Evolutionary conservation across 2,888 invertebrate species (phyloP), one percentile per base, ranked within the genome.

Genomic region (Strigamia crassipes): DNA sequence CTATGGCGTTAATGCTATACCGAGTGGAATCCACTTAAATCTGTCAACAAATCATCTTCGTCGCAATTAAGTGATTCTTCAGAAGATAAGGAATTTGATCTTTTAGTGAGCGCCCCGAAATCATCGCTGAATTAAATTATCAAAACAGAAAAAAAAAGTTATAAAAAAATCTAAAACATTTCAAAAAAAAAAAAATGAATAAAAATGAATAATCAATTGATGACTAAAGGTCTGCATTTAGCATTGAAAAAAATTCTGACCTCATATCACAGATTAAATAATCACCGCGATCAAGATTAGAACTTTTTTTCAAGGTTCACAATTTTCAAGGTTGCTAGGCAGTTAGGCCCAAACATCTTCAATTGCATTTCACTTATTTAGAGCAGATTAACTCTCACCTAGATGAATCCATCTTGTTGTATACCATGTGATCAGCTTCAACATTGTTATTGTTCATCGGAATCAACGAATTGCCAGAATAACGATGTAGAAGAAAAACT

Each of bases 251-350:
- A 38, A 34, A 78, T 23, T 78, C 78, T 78, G 31, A 41, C 18
- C 41, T 78, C 61, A 66, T 66, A 66, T 66, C 61, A 13, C 41
- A 27, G 78, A 78, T 38, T 78, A 78, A 78, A 78, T 38, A 78
- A 78, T 38, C 34, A 18, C 12, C 41, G 34, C 4, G 27, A 31
- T 27, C 31, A 78, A 38, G 27, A 78, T 38, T 66, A 27, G 4
- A 23, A 73, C 0, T 8, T 21, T 77, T 77, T 27, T 27, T 77
- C 23, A 77, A 77, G 77, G 23, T 77, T 77, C 23, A 21, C 1
- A 78, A 1, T 78, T 9, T 78, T 78, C 34, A 78, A 78, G 78
- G 41, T 78, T 38, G 78, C 78, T 38, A 38, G 10, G 41, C 41
- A 23, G 61, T 23, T 23, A 23, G 21, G 21, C 5, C 23, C 10